A percentile compares a stretch with the other conserved stretches of the same genome.
phyloP scores from a whole-genome alignment of 2,888 invertebrate species.

The Polydrusus pterygomalis region DNA sequence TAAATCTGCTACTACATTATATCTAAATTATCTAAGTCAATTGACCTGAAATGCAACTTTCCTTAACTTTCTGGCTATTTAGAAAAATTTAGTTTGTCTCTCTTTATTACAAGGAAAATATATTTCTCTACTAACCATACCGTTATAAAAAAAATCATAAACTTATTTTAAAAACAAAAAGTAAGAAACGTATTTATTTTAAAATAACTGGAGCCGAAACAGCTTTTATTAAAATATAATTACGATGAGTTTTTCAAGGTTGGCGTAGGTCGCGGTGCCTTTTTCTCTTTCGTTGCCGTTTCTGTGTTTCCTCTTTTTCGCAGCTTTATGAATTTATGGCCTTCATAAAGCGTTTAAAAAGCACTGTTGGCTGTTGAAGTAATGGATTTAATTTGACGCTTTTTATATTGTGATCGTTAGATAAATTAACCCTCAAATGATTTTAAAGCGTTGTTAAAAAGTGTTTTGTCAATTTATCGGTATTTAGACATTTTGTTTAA shows the following conservation, averaged over 20 bases:
- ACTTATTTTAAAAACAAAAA: too few species aligned
- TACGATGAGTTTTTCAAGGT: slow-evolving; percentile 65
- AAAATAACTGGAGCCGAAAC: background rate
- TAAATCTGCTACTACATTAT: too few species aligned
- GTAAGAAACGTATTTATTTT: background rate
- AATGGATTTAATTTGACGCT: slow-evolving; percentile 22
- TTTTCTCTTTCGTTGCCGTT: slow-evolving; percentile 38
- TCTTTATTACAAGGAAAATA: too few species aligned
- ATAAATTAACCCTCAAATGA: slow-evolving; percentile 10
- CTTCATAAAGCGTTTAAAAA: slow-evolving; percentile 40
- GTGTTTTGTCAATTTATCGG: background rate
- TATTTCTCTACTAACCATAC: too few species aligned
- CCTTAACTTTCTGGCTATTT: too few species aligned
- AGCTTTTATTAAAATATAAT: slow-evolving; percentile 32
- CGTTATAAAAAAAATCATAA: too few species aligned
- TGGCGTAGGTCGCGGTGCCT: slow-evolving; percentile 62
- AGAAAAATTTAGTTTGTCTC: too few species aligned
- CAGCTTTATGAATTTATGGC: slow-evolving; percentile 40
- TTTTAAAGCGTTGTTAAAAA: slow-evolving; percentile 3
- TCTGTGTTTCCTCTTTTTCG: slow-evolving; percentile 34
- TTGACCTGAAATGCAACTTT: too few species aligned
- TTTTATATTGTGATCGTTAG: slow-evolving; percentile 21
- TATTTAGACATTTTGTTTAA: too few species aligned
- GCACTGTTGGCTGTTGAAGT: slow-evolving; percentile 22
- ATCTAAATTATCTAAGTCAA: too few species aligned